Evolutionary conservation across 1,140 invertebrate genomes (phyloP), one percentile per base, ranked within the genome.

Genomic region (Camponotus pennsylvanicus): DNA sequence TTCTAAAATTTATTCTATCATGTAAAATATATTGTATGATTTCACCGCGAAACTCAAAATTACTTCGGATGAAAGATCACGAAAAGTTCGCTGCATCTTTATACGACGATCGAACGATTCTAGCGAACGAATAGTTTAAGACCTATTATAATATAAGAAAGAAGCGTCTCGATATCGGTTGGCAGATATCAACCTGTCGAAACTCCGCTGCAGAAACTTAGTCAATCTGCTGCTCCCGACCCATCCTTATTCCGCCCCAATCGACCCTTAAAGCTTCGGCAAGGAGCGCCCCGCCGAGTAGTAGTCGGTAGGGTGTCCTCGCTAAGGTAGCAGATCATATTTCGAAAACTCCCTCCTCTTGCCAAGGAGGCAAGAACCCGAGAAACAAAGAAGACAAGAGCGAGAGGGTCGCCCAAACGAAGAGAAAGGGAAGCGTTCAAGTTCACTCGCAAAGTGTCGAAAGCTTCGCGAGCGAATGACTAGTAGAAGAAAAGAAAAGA

Each of bases 181-280:
- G 88, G 90, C 91, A 93, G 92, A 93, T 93, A 93, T 93, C 86
- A 89, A 91, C 92, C 92, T 92, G 92, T 92, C 91, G 92, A 93
- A 93, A 93, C 92, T 93, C 89, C 87, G 75, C 88, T 77, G 82
- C 85, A 77, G 90, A 93, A 94, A 94, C 92, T 94, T 94, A 94
- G 93, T 94, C 93, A 94, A 94, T 94, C 93, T 93, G 90, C 92
- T 86, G 92, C 91, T 88, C 73, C 90, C 85, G 88, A 90, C 88
- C 85, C 89, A 91, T 92, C 90, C 88, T 92, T 89, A 76, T 88
- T 78, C 91, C 89, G 86, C 86, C 88, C 88, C 90, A 76, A 89
- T 86, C 92, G 75, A 89, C 89, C 86, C 82, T 88, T 85, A 91
- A 92, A 92, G 92, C 91, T 89, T 88, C 89, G 67, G 87, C 90